Percentiles rank a stretch among this genome's conserved stretches.
These are phyloP conservation scores for Podiceps cristatus DNA, from an alignment of 2,113 vertebrate genomes.

Conservation along the genomic window DNA sequence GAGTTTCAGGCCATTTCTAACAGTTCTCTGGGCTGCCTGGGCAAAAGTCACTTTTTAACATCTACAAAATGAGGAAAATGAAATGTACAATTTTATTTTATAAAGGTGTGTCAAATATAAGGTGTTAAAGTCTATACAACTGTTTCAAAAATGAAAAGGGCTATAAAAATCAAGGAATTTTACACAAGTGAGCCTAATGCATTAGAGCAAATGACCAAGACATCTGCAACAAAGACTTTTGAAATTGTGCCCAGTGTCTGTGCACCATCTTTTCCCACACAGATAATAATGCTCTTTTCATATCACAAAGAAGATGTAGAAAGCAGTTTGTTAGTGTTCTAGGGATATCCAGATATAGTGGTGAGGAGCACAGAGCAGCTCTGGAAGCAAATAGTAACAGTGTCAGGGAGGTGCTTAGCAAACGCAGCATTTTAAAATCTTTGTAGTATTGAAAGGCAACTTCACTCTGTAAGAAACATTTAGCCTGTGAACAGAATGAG, in stretches of 20 bases:
- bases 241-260: conserved; percentile 16
- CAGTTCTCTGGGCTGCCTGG: neutral
- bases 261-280: neutral
- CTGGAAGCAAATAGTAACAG: neutral
- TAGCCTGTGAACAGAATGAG: neutral
- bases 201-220: neutral
- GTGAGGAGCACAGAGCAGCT: neutral
- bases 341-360: neutral
- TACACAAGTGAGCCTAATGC: neutral
- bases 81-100: neutral
- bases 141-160: neutral
- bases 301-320: neutral
- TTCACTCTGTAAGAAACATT: neutral
- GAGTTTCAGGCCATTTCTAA: neutral
- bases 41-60: neutral
- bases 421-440: neutral
- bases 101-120: neutral
- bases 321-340: neutral
- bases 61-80: neutral
- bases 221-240: conserved; percentile 35
- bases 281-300: neutral
- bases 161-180: neutral
- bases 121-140: neutral
- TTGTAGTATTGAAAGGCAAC: neutral
- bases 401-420: neutral